A percentile compares a stretch with the other conserved stretches of the same genome.
phyloP scores from a whole-genome alignment of 1,140 invertebrate species.

The Lucilia cuprina region DNA sequence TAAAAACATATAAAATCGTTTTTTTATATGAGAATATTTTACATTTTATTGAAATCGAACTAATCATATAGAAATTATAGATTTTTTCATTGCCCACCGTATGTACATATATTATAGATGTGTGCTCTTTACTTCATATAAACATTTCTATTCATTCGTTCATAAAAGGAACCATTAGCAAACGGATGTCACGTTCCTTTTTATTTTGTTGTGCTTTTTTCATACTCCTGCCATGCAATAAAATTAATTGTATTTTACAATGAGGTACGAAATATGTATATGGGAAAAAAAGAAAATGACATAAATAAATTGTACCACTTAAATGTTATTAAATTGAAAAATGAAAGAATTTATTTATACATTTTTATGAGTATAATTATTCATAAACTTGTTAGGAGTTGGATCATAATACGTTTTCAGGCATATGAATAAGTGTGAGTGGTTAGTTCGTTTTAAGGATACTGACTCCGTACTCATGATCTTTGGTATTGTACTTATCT shows the following conservation, averaged over 20 bases:
- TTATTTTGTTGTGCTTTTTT: conserved; percentile 16
- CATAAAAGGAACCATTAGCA: conserved; percentile 25
- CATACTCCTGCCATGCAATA: conserved; percentile 13
- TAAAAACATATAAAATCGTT: no score
- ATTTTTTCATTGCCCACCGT: no score
- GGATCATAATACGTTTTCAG: not conserved
- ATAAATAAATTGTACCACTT: conserved; percentile 24
- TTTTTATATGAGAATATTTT: no score
- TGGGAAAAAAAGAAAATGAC: not conserved
- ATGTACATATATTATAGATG: no score
- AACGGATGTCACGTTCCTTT: conserved; percentile 29
- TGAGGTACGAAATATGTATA: not conserved
- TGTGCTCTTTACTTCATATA: no score
- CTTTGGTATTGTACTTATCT: not conserved
- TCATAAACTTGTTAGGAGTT: conserved; percentile 21
- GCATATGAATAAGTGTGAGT: not conserved
- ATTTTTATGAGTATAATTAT: conserved; percentile 11
- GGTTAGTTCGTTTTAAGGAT: not conserved
- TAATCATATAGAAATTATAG: no score
- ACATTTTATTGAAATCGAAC: no score
- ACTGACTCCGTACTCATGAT: not conserved
- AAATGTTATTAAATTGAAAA: conserved; percentile 35
- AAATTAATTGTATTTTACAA: conserved; percentile 26
- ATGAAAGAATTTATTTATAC: conserved; percentile 4
- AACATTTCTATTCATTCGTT: no score